phyloP scores from a whole-genome alignment of 2,797 vertebrate species.

The Botia almorhae region DNA sequence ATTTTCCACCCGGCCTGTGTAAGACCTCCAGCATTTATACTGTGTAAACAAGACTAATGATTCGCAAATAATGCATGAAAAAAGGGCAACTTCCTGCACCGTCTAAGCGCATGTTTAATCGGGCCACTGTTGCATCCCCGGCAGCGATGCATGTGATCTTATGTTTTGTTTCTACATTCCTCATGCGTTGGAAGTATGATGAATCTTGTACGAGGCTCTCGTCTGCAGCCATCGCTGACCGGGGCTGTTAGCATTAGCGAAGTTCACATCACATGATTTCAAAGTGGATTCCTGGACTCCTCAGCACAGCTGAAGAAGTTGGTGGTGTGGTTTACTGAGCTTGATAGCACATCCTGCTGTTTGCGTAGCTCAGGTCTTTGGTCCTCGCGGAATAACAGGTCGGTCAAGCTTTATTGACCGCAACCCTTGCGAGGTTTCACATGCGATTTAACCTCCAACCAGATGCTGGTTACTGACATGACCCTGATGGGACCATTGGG shows the following conservation, averaged over 20 bases:
- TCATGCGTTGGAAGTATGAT: background rate
- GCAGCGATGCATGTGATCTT: background rate
- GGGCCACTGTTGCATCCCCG: background rate
- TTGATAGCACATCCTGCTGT: conserved; percentile 9
- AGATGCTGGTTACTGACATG: conserved; percentile 7
- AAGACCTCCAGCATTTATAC: background rate
- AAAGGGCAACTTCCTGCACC: conserved; percentile 2
- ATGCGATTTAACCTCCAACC: conserved; percentile 6
- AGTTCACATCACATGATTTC: conserved; percentile 22
- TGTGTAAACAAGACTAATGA: conserved; percentile 9
- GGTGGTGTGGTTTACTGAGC: conserved; percentile 26
- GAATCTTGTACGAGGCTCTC: conserved; percentile 10
- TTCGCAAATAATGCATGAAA: conserved; percentile 6
- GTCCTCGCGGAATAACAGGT: background rate
- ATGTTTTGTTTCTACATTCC: background rate
- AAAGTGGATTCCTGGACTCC: conserved; percentile 38
- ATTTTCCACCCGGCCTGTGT: background rate
- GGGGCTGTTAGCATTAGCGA: background rate
- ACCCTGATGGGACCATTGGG: background rate
- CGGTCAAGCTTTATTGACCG: conserved; percentile 10
- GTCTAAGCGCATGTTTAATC: conserved; percentile 5
- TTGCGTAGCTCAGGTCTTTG: conserved; percentile 27
- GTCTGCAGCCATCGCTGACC: conserved; percentile 1
- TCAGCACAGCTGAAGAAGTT: conserved; percentile 29
- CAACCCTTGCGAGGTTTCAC: conserved; percentile 12